Evolutionary conservation across 2,888 invertebrate species (phyloP).

Genomic region (Tortricodes alternella): DNA sequence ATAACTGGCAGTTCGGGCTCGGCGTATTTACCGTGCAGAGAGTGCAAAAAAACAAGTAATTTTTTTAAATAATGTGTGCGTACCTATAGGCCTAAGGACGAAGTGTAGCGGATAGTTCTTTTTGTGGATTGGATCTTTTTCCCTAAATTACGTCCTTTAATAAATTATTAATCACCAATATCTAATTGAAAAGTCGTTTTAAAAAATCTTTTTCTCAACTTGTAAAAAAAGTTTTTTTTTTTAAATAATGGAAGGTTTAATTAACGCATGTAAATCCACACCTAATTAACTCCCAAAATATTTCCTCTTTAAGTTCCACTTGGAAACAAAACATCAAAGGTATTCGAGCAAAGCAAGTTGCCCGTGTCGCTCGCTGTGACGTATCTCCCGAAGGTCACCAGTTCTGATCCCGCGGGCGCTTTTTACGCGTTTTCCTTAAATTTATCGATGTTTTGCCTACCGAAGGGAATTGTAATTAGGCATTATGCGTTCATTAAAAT

Average conservation of each 20-base stretch:
- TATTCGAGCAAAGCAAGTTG: conserved; percentile 33
- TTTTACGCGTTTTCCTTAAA: conserved; percentile 58
- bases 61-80: no score
- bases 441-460: conserved; percentile 57
- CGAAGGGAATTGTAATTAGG: conserved; percentile 65
- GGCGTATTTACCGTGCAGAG: background rate
- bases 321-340: conserved; percentile 29
- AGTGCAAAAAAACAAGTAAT: no score
- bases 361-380: conserved; percentile 31
- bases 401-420: conserved; percentile 54
- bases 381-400: conserved; percentile 42
- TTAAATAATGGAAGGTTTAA: background rate
- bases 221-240: background rate
- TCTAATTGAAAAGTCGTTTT: no score
- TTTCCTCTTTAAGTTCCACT: background rate
- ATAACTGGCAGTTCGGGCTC: background rate
- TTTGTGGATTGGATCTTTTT: no score
- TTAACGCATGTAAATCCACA: conserved; percentile 6
- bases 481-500: conserved; percentile 68
- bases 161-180: no score
- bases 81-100: no score
- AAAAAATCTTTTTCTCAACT: no score
- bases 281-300: conserved; percentile 9
- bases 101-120: no score
- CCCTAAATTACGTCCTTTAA: no score